Conservation (phyloP, 2,797 vertebrate species). For the Periparus ater region DNA sequence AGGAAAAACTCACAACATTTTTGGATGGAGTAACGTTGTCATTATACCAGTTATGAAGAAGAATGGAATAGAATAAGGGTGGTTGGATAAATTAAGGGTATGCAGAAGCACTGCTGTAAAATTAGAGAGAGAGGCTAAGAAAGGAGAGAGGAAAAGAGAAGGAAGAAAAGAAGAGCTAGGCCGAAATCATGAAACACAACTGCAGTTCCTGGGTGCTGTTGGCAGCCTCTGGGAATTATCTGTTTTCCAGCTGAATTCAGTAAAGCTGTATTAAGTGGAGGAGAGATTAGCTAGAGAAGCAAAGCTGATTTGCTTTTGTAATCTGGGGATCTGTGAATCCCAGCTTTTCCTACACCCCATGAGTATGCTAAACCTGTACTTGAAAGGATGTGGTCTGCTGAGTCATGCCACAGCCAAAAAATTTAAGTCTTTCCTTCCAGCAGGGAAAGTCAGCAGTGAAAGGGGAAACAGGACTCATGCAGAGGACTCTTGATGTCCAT, state of each 20-base stretch:
- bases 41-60: neutral
- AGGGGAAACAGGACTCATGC: neutral
- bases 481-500: neutral
- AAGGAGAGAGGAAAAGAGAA: neutral
- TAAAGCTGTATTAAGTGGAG: neutral
- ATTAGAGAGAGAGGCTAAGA: neutral
- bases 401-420: neutral
- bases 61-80: neutral
- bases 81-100: neutral
- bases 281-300: conserved; percentile 20
- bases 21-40: neutral
- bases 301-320: conserved; percentile 44
- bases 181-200: neutral
- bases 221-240: neutral
- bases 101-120: neutral
- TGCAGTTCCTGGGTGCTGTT: neutral
- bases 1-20: neutral
- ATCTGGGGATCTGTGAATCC: neutral
- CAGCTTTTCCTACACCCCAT: neutral
- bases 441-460: neutral
- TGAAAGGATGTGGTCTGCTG: conserved; percentile 20
- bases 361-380: neutral
- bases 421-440: neutral
- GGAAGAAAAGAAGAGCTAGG: neutral
- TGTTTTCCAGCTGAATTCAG: neutral